Evolutionary conservation across 2,888 invertebrate genomes (phyloP).

Genomic region (Lepidocyrtinus sp.): DNA sequence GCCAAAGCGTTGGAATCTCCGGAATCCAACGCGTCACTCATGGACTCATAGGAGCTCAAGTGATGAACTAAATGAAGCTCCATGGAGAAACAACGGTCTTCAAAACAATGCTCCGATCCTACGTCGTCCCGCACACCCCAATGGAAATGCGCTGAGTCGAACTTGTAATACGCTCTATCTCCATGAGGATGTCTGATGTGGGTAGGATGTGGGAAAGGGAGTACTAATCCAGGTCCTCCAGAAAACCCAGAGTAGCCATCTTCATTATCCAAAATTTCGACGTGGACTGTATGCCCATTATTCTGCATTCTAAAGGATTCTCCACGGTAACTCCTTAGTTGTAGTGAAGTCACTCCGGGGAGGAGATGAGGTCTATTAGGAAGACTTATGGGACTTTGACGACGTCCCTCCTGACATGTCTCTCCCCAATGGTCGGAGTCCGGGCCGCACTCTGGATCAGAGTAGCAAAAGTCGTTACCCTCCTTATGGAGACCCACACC

Average conservation of each 20-base stretch:
- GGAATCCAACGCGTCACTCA: constrained; percentile 39
- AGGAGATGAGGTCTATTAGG: constrained; percentile 3
- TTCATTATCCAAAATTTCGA: constrained; percentile 26
- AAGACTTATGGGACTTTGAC: constrained; percentile 40
- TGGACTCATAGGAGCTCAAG: constrained; percentile 25
- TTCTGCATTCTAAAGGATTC: constrained; percentile 43
- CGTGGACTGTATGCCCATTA: constrained; percentile 40
- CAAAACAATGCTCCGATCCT: constrained; percentile 54
- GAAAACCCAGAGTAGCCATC: background rate
- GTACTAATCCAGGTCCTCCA: background rate
- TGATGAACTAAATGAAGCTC: constrained; percentile 51
- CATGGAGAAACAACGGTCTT: constrained; percentile 49
- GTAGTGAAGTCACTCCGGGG: constrained; percentile 19
- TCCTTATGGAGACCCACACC: constrained; percentile 42
- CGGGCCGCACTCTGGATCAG: constrained; percentile 47
- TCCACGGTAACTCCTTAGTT: constrained; percentile 24
- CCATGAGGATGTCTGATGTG: background rate
- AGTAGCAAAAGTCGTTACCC: constrained; percentile 37
- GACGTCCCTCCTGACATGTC: constrained; percentile 23
- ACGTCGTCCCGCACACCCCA: constrained; percentile 32
- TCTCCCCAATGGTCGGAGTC: constrained; percentile 32
- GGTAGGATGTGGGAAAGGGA: background rate
- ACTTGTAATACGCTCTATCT: constrained; percentile 30
- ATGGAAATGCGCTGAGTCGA: constrained; percentile 45
- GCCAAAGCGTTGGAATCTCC: constrained; percentile 45